phyloP scores from a whole-genome alignment of 2,113 vertebrate genomes.

The Alligator mississippiensis region DNA sequence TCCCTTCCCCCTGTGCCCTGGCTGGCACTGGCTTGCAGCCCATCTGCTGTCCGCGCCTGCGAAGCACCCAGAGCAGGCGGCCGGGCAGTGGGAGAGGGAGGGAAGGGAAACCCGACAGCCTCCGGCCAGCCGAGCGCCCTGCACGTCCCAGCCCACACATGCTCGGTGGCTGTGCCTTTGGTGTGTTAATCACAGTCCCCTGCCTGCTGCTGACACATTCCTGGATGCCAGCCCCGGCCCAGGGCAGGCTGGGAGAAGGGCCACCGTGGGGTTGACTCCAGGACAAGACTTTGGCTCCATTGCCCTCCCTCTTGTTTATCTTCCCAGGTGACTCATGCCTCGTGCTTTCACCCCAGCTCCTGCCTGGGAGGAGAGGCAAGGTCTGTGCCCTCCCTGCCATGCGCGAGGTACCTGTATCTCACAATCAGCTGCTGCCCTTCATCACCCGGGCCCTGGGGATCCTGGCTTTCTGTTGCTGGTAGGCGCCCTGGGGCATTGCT shows the following conservation, averaged over 20 bases:
- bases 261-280: not conserved
- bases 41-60: not conserved
- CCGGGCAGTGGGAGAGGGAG: fast-evolving
- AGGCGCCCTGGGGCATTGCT: fast-evolving
- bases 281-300: not conserved
- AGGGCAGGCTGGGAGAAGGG: not conserved
- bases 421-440: not conserved
- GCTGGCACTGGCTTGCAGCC: not conserved
- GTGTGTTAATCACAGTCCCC: fast-evolving
- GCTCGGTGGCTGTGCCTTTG: not conserved
- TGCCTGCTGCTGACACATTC: not conserved
- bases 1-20: not conserved
- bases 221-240: not conserved
- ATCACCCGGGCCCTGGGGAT: not conserved
- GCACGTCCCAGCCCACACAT: not conserved
- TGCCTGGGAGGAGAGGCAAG: not conserved
- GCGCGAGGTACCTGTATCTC: not conserved
- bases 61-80: not conserved
- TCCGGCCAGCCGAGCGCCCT: not conserved
- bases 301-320: not conserved
- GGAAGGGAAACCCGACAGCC: fast-evolving
- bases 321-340: not conserved
- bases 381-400: not conserved
- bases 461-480: not conserved
- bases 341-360: not conserved